These are phyloP conservation scores for Cephus rjabovi DNA, from an alignment of 2,888 invertebrate species.

Conservation along the genomic window DNA sequence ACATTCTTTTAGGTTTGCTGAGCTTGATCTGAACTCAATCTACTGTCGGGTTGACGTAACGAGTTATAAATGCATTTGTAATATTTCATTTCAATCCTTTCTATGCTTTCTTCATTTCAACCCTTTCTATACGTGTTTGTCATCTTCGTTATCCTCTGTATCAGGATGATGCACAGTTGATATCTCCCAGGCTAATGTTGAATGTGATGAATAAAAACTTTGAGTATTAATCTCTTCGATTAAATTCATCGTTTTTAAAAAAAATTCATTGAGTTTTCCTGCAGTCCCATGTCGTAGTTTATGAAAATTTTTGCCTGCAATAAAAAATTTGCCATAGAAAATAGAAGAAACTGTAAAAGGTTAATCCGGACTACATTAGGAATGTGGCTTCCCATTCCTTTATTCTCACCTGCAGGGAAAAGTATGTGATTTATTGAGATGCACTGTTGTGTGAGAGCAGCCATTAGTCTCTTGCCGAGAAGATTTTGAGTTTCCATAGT, in stretches of 20 bases:
- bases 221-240: conserved; percentile 60
- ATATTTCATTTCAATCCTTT: background rate
- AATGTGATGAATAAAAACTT: conserved; percentile 46
- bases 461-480: conserved; percentile 75
- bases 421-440: conserved; percentile 67
- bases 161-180: background rate
- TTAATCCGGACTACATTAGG: background rate
- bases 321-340: background rate
- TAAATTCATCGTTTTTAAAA: conserved; percentile 49
- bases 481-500: conserved; percentile 72
- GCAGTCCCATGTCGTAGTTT: conserved; percentile 56
- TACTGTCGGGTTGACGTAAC: background rate
- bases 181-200: conserved; percentile 49
- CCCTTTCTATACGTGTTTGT: background rate
- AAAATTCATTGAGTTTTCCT: conserved; percentile 55
- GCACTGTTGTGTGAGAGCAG: conserved; percentile 77
- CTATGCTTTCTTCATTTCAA: background rate
- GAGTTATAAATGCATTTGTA: background rate
- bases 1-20: background rate
- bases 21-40: background rate
- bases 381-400: background rate
- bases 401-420: conserved; percentile 63
- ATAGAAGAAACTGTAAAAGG: background rate
- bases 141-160: background rate
- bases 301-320: conserved; percentile 51